Evolutionary conservation across 2,888 invertebrate genomes (phyloP).

Genomic region (Drosophila lutescens): DNA sequence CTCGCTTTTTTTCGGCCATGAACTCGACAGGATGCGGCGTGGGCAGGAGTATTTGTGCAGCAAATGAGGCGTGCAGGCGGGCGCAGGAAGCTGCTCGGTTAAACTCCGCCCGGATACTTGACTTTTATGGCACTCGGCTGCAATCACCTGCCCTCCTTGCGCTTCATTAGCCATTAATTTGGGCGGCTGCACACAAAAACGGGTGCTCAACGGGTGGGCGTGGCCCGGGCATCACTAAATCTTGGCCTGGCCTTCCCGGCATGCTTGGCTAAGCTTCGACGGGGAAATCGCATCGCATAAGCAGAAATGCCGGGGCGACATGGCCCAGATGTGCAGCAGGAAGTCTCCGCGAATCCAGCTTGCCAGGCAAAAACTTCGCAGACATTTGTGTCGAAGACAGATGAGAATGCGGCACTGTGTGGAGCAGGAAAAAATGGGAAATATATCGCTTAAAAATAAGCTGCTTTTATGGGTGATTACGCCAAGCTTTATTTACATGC

Average conservation of each 20-base stretch:
- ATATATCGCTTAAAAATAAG: neutral
- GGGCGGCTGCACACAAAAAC: slow-evolving; percentile 29
- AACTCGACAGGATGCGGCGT: slow-evolving; percentile 21
- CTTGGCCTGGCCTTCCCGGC: slow-evolving; percentile 40
- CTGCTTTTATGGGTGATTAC: too few species aligned
- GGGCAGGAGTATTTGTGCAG: slow-evolving; percentile 40
- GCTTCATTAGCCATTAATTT: slow-evolving; percentile 74
- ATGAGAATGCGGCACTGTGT: slow-evolving; percentile 2
- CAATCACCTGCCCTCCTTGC: slow-evolving; percentile 35
- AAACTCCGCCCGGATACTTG: slow-evolving; percentile 44
- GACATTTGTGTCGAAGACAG: slow-evolving; percentile 4
- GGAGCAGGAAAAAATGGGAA: neutral
- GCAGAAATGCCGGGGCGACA: slow-evolving; percentile 21
- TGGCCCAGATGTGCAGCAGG: slow-evolving; percentile 42
- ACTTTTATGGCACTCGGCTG: slow-evolving; percentile 59
- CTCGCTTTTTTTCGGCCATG: slow-evolving; percentile 30
- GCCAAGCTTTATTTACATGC: too few species aligned
- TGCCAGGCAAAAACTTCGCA: slow-evolving; percentile 5
- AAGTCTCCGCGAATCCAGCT: slow-evolving; percentile 3
- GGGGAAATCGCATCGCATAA: slow-evolving; percentile 35
- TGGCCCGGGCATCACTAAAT: slow-evolving; percentile 41
- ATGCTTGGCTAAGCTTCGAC: slow-evolving; percentile 48
- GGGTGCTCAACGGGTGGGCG: slow-evolving; percentile 20
- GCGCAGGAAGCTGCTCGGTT: slow-evolving; percentile 25
- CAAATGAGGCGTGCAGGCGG: slow-evolving; percentile 67